These are phyloP conservation scores for Chaetops frenatus DNA, from an alignment of 2,113 vertebrate species.

Conservation along the genomic window DNA sequence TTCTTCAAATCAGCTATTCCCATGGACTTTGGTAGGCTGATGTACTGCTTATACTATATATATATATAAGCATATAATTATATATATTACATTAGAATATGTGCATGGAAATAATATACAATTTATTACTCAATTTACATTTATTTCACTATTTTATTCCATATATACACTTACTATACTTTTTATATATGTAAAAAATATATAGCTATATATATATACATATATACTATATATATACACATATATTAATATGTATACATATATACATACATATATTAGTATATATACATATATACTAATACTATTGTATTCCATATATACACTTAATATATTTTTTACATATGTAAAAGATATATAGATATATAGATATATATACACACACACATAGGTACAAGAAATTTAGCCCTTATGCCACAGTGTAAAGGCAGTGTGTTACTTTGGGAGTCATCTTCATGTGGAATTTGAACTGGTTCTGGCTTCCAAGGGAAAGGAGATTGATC, in stretches of 20 bases:
- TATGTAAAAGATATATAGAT: neutral
- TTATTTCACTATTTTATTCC: neutral
- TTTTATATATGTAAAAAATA: neutral
- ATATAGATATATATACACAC: neutral
- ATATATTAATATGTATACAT: too few relatives aligned
- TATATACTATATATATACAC: too few relatives aligned
- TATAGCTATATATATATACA: neutral
- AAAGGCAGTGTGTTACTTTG: neutral
- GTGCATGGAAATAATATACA: neutral
- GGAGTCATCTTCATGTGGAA: neutral
- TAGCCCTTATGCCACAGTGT: neutral
- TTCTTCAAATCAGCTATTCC: neutral
- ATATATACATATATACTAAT: too few relatives aligned
- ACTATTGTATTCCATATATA: too few relatives aligned
- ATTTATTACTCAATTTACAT: neutral
- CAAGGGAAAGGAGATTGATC: neutral
- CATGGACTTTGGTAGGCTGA: neutral
- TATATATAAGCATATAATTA: neutral
- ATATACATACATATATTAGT: too few relatives aligned
- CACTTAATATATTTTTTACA: neutral
- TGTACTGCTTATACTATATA: neutral
- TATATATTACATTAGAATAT: neutral
- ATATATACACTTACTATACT: neutral
- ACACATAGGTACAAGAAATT: neutral
- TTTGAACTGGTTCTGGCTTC: neutral